Evolutionary conservation across 2,797 vertebrate species (phyloP), one percentile per base, ranked within the genome.

Genomic region (Champsocephalus esox): DNA sequence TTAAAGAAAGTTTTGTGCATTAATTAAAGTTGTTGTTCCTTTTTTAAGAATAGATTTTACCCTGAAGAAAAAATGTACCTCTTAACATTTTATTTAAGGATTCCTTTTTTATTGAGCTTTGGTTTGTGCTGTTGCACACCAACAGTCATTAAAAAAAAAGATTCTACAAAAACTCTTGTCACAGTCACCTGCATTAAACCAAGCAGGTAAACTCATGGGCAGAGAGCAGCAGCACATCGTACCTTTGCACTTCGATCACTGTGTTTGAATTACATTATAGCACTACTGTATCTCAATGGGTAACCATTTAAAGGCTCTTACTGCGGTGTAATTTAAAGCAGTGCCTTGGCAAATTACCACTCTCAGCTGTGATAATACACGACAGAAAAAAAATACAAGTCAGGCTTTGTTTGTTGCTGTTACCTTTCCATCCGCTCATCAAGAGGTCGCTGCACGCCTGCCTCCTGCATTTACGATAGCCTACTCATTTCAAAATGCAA

Each of bases 281-380:
- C 73, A 55, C 49, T 17, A 65, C 62, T 79, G 63, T 73, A 86
- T 77, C 72, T 77, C 82, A 73, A 71, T 64, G 72, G 72, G 81
- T 50, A 78, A 54, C 81, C 73, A 70, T 88, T 91, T 86, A 89
- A 89, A 86, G 63, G 59, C 65, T 73, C 71, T 86, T 88, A 75
- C 69, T 64, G 67, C 12, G 51, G 51, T 69, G 75, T 51, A 84
- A 55, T 84, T 88, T 83, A 76, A 82, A 85, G 68, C 66, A 38
- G 59, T 5, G 61, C 70, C 65, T 61, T 32, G 19, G 73, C 43
- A 83, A 85, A 87, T 86, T 51, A 65, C 72, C 56, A 61, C 57
- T 43, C 63, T 80, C 57, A 67, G 55, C 56, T 60, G 72, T 28
- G 75, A 69, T 49, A 58, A 64, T 59, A 82, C 2, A 1, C 49